Evolutionary conservation across 2,797 vertebrate species (phyloP), one percentile per base, ranked within the genome.

Genomic region (Molossus molossus): DNA sequence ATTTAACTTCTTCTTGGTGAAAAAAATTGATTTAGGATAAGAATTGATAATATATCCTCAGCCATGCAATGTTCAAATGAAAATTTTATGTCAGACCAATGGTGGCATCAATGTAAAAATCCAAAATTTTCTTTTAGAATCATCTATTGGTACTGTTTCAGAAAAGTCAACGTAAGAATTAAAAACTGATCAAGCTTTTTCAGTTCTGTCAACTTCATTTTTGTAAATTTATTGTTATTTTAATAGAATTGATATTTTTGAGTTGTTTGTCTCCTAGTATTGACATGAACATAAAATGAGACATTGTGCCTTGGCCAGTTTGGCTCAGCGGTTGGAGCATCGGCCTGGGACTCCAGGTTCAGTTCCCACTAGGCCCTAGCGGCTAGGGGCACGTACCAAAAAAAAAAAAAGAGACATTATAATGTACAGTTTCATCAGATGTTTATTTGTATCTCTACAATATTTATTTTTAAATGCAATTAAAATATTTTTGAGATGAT

Each of bases 1-100:
- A 12, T 27, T 67, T 48, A 86, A 75, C 77, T 95, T 87, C 58
- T 85, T 91, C 96, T 92, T 82, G 10, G 96, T 90, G 94, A 98
- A 94, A 72, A 25, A 87, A 97, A 96, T 76, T 95, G 18, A 77
- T 96, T 69, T 17, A 58, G 25, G 40, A n/a, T 75, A 96, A 97
- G 50, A 97, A 95, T 96, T 89, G 94, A 72, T n/a, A 3, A 25
- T 70, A 64, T 1, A 11, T 87, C 37, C 10, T 37, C 8, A 48
- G 5, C 17, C 7, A 87, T 37, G 7, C 25, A 72, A 33, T 25
- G 10, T 53, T 96, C 5, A n/a, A 95, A 17, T 86, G 7, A 69
- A 96, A 96, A 80, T 92, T 37, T 6, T 8, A 60, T 60, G 27
- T 45, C 5, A 11, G 20, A 72, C 6, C 6, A 65, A 88, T 85